Conservation (phyloP, 2,797 vertebrate species). For the Vireo griseus region DNA sequence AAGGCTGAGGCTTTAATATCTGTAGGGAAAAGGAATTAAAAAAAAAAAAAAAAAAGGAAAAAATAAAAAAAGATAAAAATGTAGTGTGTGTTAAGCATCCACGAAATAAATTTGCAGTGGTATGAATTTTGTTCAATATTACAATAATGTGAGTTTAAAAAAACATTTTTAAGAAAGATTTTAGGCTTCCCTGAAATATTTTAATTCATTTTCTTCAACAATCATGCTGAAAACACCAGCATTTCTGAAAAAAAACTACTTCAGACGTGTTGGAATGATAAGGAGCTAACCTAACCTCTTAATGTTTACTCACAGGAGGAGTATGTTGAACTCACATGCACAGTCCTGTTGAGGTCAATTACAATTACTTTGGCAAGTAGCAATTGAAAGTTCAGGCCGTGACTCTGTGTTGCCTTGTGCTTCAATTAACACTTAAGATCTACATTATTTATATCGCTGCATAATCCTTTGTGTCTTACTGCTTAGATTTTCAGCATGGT, state of each 20-base stretch:
- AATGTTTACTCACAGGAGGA: constrained; percentile 22
- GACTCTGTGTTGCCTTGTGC: constrained; percentile 9
- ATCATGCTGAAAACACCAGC: neutral
- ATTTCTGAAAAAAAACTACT: neutral
- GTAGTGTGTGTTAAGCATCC: neutral
- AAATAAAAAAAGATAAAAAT: neutral
- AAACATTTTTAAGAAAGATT: neutral
- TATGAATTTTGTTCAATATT: neutral
- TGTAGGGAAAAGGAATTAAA: neutral
- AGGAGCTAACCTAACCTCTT: neutral
- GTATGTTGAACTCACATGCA: neutral
- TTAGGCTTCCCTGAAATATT: neutral
- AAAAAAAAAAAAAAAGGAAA: neutral
- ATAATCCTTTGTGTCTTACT: neutral
- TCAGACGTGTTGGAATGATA: neutral
- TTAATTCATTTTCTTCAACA: neutral
- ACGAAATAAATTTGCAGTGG: neutral
- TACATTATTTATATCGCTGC: constrained; percentile 28
- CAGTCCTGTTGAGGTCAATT: neutral
- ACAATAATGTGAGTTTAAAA: neutral
- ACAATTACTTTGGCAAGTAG: constrained; percentile 15
- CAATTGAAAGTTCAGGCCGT: neutral
- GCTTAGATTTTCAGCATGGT: neutral
- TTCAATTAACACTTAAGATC: constrained; percentile 16
- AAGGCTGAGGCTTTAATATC: neutral